Evolutionary conservation across 2,797 vertebrate species (phyloP).

Genomic region (Pyrocephalus nanus): DNA sequence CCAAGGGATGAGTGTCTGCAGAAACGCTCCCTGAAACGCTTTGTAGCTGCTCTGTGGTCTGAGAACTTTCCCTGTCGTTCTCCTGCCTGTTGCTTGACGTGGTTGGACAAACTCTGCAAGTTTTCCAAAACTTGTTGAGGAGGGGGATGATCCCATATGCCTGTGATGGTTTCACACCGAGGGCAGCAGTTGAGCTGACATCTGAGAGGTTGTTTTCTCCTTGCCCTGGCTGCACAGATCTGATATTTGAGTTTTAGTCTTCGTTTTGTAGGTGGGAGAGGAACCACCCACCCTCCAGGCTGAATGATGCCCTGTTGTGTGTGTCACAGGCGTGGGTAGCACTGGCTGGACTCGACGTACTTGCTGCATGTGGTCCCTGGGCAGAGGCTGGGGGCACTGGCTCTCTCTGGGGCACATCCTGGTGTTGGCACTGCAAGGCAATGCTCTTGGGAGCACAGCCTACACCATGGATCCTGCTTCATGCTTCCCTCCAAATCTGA

Average conservation of each 20-base stretch:
- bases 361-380: not conserved
- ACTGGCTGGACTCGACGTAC: fast-evolving
- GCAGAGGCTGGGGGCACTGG: not conserved
- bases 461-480: fast-evolving
- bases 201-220: not conserved
- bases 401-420: not conserved
- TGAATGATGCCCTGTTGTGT: not conserved
- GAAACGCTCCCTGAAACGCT: not conserved
- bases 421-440: not conserved
- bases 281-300: not conserved
- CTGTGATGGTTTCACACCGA: not conserved
- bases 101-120: not conserved
- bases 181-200: not conserved
- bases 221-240: not conserved
- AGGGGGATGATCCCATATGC: not conserved
- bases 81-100: not conserved
- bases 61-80: not conserved
- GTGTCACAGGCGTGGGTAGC: not conserved
- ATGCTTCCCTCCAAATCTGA: not conserved
- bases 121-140: too few species aligned
- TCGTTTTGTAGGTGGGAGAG: not conserved
- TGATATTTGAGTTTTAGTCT: not conserved
- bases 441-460: not conserved
- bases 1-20: not conserved
- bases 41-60: not conserved